Evolutionary conservation across 2,888 invertebrate genomes (phyloP).

Genomic region (Limenitis camilla): DNA sequence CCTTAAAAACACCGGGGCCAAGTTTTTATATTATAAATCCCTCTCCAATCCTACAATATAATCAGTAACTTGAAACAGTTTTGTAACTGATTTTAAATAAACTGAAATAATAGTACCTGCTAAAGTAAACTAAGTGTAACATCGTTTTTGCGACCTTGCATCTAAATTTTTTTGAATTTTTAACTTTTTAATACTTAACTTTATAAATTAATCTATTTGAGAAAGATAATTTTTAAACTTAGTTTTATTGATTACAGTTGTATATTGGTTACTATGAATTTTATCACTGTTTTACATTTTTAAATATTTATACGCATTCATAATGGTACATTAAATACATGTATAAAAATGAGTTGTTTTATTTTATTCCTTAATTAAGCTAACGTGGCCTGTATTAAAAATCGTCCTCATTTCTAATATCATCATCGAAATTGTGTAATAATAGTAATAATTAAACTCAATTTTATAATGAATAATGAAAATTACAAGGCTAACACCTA

Average conservation of each 20-base stretch:
- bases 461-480: too few relatives aligned
- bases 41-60: slow-evolving; percentile 7
- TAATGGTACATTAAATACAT: slow-evolving; percentile 73
- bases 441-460: too few relatives aligned
- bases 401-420: too few relatives aligned
- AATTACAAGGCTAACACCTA: too few relatives aligned
- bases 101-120: slow-evolving; percentile 48
- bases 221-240: slow-evolving; percentile 44
- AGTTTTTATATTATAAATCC: slow-evolving; percentile 52
- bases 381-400: neutral
- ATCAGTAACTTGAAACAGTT: slow-evolving; percentile 14
- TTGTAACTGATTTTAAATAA: slow-evolving; percentile 6
- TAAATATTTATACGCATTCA: slow-evolving; percentile 75
- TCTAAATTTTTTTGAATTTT: slow-evolving; percentile 10
- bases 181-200: slow-evolving; percentile 19
- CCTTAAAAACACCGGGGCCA: slow-evolving; percentile 67
- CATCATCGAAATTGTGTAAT: too few relatives aligned
- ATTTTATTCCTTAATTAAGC: slow-evolving; percentile 32
- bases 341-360: slow-evolving; percentile 61
- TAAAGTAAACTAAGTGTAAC: slow-evolving; percentile 28
- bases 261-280: slow-evolving; percentile 72
- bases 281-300: slow-evolving; percentile 76
- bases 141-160: slow-evolving; percentile 7
- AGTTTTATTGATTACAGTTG: slow-evolving; percentile 63
- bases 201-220: slow-evolving; percentile 12